A percentile compares a stretch with the other conserved stretches of the same genome.
Conservation (phyloP, 2,888 invertebrate genomes). For the Cactoblastis cactorum region DNA sequence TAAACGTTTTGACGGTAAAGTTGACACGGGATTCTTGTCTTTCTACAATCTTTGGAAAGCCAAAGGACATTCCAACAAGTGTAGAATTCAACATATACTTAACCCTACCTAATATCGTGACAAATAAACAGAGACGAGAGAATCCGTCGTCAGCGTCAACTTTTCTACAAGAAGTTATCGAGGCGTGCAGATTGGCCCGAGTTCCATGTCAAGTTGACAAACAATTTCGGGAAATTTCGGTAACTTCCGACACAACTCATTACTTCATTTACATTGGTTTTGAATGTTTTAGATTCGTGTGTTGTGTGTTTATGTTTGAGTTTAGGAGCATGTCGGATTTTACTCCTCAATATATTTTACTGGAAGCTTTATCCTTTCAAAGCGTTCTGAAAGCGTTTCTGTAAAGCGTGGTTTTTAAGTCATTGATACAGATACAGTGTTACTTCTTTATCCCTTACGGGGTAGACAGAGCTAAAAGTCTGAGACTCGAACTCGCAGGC, state of each 20-base stretch:
- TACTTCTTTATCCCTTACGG: too few relatives aligned
- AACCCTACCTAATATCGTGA: background rate
- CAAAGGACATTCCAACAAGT: background rate
- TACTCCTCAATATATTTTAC: too few relatives aligned
- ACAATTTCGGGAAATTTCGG: background rate
- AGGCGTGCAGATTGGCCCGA: background rate
- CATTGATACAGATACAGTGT: too few relatives aligned
- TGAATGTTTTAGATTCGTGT: background rate
- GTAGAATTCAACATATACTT: background rate
- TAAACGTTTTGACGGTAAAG: background rate
- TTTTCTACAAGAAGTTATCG: background rate
- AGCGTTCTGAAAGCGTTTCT: too few relatives aligned
- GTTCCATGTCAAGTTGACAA: background rate
- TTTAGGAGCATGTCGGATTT: background rate
- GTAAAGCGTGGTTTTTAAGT: too few relatives aligned
- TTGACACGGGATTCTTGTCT: too few relatives aligned
- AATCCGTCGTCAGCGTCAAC: background rate
- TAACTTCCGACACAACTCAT: background rate
- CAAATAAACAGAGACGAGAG: background rate
- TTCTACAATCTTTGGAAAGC: too few relatives aligned
- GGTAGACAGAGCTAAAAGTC: too few relatives aligned
- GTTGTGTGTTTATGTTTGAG: background rate
- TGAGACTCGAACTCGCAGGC: too few relatives aligned
- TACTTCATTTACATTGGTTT: conserved; percentile 1
- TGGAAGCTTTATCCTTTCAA: too few relatives aligned